Evolutionary conservation across 2,113 vertebrate species (phyloP).

Genomic region (Paramisgurnus dabryanus): DNA sequence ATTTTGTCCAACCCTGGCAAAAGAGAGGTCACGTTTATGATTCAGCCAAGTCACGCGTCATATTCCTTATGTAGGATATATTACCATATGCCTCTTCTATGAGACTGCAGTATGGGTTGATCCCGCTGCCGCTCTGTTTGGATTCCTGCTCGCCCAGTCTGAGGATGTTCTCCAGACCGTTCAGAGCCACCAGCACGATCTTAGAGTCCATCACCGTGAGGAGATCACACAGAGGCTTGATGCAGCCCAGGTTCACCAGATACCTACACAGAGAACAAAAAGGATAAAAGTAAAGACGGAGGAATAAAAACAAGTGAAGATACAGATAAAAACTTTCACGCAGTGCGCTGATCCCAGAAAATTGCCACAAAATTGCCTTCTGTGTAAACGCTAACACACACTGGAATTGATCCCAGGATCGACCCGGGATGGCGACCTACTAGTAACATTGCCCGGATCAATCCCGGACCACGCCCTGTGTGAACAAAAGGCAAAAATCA

Average conservation of each 20-base stretch:
- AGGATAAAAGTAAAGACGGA: not conserved
- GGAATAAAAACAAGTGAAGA: not conserved
- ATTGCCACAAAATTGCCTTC: constrained; percentile 10
- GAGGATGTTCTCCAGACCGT: constrained; percentile 94
- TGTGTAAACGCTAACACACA: too few species aligned
- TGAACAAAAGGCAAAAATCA: too few species aligned
- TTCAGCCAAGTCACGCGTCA: not conserved
- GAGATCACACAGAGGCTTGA: constrained; percentile 94
- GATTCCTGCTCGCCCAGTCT: constrained; percentile 94
- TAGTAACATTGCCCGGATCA: too few species aligned
- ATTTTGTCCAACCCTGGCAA: constrained; percentile 92
- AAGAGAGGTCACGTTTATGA: not conserved
- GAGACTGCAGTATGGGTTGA: constrained; percentile 95
- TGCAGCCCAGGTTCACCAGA: constrained; percentile 92
- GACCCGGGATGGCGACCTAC: too few species aligned
- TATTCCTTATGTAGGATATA: too few species aligned
- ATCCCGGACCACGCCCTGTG: too few species aligned
- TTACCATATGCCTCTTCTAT: constrained; percentile 95
- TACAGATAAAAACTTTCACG: too few species aligned
- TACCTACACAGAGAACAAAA: constrained; percentile 73
- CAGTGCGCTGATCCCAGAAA: too few species aligned
- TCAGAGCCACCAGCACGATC: constrained; percentile 95
- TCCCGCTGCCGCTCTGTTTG: constrained; percentile 85
- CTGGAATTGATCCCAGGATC: too few species aligned
- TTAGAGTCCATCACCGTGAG: constrained; percentile 98